Percentiles rank a stretch among this genome's conserved stretches.
These are phyloP conservation scores for Autographa gamma DNA, from an alignment of 2,888 invertebrate genomes.

Conservation along the genomic window DNA sequence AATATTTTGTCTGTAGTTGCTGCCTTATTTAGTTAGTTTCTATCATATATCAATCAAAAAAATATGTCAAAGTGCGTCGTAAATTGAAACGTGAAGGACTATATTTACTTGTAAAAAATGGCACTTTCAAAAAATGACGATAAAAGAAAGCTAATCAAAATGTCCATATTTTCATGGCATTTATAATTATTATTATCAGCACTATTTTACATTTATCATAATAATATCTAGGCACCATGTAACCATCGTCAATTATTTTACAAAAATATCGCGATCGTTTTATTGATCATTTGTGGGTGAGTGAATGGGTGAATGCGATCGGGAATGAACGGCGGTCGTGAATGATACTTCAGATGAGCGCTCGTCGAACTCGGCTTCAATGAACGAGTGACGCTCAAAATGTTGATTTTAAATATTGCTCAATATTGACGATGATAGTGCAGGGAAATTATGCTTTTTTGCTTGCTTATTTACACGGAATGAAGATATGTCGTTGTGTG, in stretches of 20 bases:
- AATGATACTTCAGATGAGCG: slow-evolving; percentile 35
- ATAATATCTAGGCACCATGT: not conserved
- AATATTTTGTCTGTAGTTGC: no score
- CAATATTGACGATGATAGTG: not conserved
- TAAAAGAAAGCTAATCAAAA: no score
- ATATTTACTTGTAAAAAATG: no score
- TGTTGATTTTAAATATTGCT: not conserved
- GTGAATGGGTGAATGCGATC: slow-evolving; percentile 32
- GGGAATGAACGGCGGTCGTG: slow-evolving; percentile 28
- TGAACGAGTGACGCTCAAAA: not conserved
- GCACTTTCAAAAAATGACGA: no score
- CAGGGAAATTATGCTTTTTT: not conserved
- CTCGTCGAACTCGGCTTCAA: slow-evolving; percentile 22
- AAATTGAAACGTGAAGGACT: no score
- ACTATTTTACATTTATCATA: no score
- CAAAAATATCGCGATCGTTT: slow-evolving; percentile 9
- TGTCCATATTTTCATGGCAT: no score
- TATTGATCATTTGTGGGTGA: slow-evolving; percentile 32
- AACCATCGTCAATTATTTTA: not conserved
- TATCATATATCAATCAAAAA: no score
- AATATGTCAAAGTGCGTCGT: no score
- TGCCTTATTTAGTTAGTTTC: no score
- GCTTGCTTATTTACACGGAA: not conserved
- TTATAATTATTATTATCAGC: no score
- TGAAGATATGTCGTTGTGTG: no score